phyloP scores from a whole-genome alignment of 1,140 invertebrate species.

The Drepana arcuata region DNA sequence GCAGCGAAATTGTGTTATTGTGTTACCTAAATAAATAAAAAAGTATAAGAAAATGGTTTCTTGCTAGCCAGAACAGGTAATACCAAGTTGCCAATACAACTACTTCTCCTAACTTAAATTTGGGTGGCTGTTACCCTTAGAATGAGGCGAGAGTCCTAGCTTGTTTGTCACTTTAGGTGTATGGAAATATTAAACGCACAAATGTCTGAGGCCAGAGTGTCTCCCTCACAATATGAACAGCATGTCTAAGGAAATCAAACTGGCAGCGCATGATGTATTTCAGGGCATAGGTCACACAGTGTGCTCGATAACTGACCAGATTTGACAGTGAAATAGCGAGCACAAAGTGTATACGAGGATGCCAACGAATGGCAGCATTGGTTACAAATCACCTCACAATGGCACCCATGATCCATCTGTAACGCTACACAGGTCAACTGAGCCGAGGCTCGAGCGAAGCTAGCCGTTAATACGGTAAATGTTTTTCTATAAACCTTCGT shows the following conservation, averaged over 20 bases:
- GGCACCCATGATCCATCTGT: constrained; percentile 46
- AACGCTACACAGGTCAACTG: constrained; percentile 37
- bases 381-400: constrained; percentile 38
- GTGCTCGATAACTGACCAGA: constrained; percentile 54
- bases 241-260: constrained; percentile 25
- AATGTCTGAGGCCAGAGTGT: no score
- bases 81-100: no score
- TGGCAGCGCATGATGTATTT: constrained; percentile 32
- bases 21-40: no score
- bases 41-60: no score
- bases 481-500: constrained; percentile 28
- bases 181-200: no score
- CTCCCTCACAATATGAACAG: no score
- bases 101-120: no score
- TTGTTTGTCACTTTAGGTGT: no score
- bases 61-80: no score
- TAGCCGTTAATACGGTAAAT: constrained; percentile 21
- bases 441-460: constrained; percentile 15
- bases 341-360: constrained; percentile 23
- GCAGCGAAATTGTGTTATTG: no score
- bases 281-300: constrained; percentile 48
- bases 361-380: constrained; percentile 22
- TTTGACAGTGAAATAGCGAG: constrained; percentile 62
- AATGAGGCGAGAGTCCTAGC: no score
- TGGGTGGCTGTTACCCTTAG: no score